Percentiles rank a stretch among this genome's conserved stretches.
These are phyloP conservation scores for Corythoichthys haematopterus DNA, from an alignment of 2,113 vertebrate species.

Conservation along the genomic window DNA sequence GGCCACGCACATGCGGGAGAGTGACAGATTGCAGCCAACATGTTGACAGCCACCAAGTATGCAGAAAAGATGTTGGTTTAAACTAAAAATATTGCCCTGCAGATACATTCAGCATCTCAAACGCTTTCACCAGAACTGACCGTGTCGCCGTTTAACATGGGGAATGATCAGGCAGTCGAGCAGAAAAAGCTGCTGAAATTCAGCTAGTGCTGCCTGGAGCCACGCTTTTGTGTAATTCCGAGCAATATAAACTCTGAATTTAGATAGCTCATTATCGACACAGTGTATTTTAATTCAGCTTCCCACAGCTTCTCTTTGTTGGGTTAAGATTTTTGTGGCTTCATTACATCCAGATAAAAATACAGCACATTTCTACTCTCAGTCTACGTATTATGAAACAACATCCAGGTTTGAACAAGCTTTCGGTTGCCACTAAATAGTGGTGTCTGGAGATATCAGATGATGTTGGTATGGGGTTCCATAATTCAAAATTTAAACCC, in stretches of 20 bases:
- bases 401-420: constrained; percentile 12
- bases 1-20: constrained; percentile 17
- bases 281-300: constrained; percentile 64
- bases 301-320: constrained; percentile 47
- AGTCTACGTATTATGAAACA: constrained; percentile 17
- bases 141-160: constrained; percentile 35
- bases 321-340: constrained; percentile 40
- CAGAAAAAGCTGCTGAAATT: constrained; percentile 47
- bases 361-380: constrained; percentile 17
- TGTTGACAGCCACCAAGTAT: constrained; percentile 56
- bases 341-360: constrained; percentile 56
- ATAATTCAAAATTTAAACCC: constrained; percentile 23
- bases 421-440: neutral
- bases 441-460: constrained; percentile 6
- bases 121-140: constrained; percentile 41
- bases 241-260: constrained; percentile 69
- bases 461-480: constrained; percentile 34
- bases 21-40: constrained; percentile 51
- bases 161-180: constrained; percentile 49
- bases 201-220: constrained; percentile 43
- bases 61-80: constrained; percentile 50
- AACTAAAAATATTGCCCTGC: constrained; percentile 52
- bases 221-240: constrained; percentile 63
- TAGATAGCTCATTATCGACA: constrained; percentile 64
- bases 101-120: constrained; percentile 46